phyloP scores from a whole-genome alignment of 2,113 vertebrate genomes.

The Alectura lathami region DNA sequence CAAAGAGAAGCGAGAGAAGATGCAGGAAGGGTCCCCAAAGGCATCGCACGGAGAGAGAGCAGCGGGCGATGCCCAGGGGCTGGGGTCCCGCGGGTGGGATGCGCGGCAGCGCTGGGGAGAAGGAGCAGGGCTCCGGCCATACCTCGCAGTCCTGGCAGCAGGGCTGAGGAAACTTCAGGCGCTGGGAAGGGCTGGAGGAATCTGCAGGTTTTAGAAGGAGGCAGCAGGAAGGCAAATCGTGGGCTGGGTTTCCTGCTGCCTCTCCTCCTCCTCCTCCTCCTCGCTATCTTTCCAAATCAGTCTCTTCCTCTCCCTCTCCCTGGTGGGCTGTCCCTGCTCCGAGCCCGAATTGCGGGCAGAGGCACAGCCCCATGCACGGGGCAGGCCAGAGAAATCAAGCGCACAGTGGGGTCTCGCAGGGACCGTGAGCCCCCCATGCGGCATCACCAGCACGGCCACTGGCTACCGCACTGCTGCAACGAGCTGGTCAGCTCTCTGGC shows the following conservation, averaged over 20 bases:
- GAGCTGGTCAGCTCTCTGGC: neutral
- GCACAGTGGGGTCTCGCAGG: neutral
- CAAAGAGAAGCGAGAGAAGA: neutral
- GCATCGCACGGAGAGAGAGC: neutral
- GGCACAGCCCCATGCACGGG: conserved; percentile 34
- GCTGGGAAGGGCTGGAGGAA: conserved; percentile 77
- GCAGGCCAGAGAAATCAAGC: conserved; percentile 71
- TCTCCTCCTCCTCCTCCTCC: conserved; percentile 63
- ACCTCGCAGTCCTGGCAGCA: conserved; percentile 79
- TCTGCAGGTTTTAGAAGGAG: conserved; percentile 81
- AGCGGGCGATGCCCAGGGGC: fast-evolving
- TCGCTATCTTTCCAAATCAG: conserved; percentile 63
- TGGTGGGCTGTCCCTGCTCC: conserved; percentile 62
- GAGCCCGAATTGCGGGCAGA: conserved; percentile 14
- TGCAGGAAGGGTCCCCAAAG: neutral
- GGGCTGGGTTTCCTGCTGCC: conserved; percentile 83
- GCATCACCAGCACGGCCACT: neutral
- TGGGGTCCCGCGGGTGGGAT: neutral
- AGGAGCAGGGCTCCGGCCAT: conserved; percentile 34
- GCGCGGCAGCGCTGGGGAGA: neutral
- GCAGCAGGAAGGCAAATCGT: conserved; percentile 83
- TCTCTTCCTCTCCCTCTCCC: conserved; percentile 62
- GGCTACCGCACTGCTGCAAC: neutral
- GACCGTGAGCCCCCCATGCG: neutral
- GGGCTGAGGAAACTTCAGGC: conserved; percentile 76